Evolutionary conservation across 2,888 invertebrate species (phyloP).

Genomic region (Lithodes maja): DNA sequence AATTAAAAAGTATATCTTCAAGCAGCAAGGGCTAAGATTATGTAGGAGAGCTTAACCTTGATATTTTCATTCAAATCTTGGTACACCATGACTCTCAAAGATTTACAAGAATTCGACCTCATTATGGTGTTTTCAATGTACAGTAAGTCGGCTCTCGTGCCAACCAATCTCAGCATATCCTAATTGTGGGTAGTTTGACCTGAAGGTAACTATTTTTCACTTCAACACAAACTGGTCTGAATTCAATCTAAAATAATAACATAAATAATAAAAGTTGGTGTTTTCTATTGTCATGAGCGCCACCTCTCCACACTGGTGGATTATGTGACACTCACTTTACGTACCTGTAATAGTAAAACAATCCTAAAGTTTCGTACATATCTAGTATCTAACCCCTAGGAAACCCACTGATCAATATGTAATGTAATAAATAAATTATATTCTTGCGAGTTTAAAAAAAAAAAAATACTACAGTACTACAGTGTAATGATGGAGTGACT

Average conservation of each 20-base stretch:
- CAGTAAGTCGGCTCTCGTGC: too few species aligned
- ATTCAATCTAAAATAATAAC: not conserved
- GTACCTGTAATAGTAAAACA: slow-evolving; percentile 32
- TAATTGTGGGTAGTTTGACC: not conserved
- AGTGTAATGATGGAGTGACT: not conserved
- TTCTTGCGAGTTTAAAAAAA: not conserved
- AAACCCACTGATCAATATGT: slow-evolving; percentile 42
- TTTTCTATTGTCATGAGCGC: too few species aligned
- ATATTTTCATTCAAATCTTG: too few species aligned
- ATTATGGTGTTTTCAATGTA: too few species aligned
- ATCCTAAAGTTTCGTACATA: slow-evolving; percentile 34
- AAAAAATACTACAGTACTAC: not conserved
- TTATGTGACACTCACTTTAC: not conserved
- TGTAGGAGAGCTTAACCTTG: too few species aligned
- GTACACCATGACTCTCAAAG: too few species aligned
- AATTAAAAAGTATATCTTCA: too few species aligned
- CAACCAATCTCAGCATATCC: too few species aligned
- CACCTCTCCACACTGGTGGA: not conserved
- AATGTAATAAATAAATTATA: slow-evolving; percentile 27
- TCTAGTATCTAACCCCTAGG: slow-evolving; percentile 52
- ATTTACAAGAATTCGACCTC: too few species aligned
- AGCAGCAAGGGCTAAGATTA: too few species aligned
- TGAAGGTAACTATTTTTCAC: not conserved
- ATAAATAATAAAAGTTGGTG: too few species aligned
- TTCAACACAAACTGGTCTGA: not conserved